phyloP scores from a whole-genome alignment of 2,888 invertebrate species.

The Gnatocerus cornutus region DNA sequence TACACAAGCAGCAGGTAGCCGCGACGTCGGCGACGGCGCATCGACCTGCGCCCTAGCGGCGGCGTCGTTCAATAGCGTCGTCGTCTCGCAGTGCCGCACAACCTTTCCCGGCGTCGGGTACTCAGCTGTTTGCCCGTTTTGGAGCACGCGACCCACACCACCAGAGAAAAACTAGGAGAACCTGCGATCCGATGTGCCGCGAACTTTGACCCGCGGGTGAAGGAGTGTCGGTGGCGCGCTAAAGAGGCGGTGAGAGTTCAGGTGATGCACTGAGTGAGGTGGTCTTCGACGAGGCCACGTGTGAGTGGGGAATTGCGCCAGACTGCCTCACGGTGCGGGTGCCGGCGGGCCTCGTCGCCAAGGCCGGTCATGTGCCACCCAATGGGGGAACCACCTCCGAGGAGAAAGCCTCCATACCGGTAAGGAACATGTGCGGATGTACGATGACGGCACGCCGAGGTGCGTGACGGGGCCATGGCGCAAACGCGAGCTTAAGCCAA shows the following conservation, averaged over 20 bases:
- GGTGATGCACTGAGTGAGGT: constrained; percentile 66
- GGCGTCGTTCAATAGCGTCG: constrained; percentile 70
- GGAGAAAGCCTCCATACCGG: constrained; percentile 72
- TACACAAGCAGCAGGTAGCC: constrained; percentile 69
- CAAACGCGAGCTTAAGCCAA: constrained; percentile 8
- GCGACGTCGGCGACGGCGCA: constrained; percentile 67
- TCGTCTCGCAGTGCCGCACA: constrained; percentile 70
- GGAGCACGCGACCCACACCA: constrained; percentile 56
- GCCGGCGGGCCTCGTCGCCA: constrained; percentile 71
- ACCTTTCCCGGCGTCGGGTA: constrained; percentile 69
- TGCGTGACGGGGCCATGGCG: neutral
- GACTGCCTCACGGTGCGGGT: constrained; percentile 72
- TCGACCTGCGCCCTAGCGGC: constrained; percentile 68
- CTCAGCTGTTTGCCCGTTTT: constrained; percentile 64
- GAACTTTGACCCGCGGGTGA: constrained; percentile 49
- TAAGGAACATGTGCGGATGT: constrained; percentile 54
- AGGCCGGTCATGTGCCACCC: constrained; percentile 71
- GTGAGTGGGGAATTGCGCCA: constrained; percentile 67
- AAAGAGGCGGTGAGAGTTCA: constrained; percentile 43
- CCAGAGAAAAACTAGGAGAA: neutral
- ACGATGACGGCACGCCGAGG: neutral
- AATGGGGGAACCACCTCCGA: constrained; percentile 71
- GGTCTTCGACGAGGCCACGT: constrained; percentile 67
- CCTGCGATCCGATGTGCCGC: constrained; percentile 27
- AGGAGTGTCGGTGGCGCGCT: constrained; percentile 48